These are phyloP conservation scores for Euwallacea similis DNA, from an alignment of 1,140 invertebrate species.

Conservation along the genomic window DNA sequence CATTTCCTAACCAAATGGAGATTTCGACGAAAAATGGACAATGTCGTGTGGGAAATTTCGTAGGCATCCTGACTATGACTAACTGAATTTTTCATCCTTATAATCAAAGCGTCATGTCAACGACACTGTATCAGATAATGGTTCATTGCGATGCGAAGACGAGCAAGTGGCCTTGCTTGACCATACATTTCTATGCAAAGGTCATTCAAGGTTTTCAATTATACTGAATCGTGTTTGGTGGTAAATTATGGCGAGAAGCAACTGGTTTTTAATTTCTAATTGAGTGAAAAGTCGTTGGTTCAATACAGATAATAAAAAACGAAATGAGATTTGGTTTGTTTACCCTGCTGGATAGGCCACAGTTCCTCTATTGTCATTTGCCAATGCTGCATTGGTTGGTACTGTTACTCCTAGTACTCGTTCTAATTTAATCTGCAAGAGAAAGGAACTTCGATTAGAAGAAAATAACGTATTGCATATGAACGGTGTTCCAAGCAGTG, in stretches of 20 bases:
- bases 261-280: no score
- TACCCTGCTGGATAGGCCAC: slow-evolving; percentile 96
- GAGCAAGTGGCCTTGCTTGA: background rate
- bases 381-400: slow-evolving; percentile 85
- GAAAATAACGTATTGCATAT: no score
- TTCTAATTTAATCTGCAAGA: slow-evolving; percentile 90
- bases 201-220: slow-evolving; percentile 13
- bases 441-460: no score
- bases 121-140: no score
- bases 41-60: background rate
- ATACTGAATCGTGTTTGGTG: background rate
- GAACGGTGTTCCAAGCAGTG: no score
- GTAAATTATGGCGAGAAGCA: background rate
- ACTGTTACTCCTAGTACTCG: slow-evolving; percentile 90
- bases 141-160: background rate
- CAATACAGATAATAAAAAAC: no score
- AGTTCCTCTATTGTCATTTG: slow-evolving; percentile 82
- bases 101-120: no score
- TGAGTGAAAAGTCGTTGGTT: no score
- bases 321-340: slow-evolving; percentile 54
- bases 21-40: slow-evolving; percentile 3
- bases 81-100: no score
- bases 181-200: slow-evolving; percentile 7
- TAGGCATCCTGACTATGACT: no score
- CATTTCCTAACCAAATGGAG: no score